These are phyloP conservation scores for Morone chrysops DNA, from an alignment of 2,113 vertebrate species.

Conservation along the genomic window DNA sequence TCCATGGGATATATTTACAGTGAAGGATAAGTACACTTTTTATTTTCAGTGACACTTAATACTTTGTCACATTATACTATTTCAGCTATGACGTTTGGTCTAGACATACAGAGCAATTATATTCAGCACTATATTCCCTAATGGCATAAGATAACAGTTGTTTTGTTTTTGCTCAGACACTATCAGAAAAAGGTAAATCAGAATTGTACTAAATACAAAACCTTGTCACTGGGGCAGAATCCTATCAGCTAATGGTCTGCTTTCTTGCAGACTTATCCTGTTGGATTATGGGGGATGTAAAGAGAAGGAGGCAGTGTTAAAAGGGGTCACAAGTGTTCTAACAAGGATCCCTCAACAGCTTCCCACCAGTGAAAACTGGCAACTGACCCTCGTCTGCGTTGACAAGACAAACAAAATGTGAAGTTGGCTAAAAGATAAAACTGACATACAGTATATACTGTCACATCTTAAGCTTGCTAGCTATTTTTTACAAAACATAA, in stretches of 20 bases:
- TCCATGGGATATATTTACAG: slow-evolving; percentile 21
- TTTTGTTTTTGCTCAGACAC: not conserved
- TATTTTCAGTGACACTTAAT: slow-evolving; percentile 4
- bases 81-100: not conserved
- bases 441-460: too few relatives aligned
- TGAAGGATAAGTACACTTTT: not conserved
- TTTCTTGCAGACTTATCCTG: not conserved
- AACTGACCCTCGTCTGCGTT: too few relatives aligned
- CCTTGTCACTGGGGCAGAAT: too few relatives aligned
- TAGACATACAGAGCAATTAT: not conserved
- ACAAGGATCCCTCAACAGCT: not conserved
- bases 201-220: not conserved
- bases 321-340: not conserved
- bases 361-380: not conserved
- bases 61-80: not conserved
- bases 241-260: not conserved
- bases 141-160: not conserved
- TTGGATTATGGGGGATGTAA: not conserved
- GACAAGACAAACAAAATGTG: too few relatives aligned
- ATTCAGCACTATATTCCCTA: not conserved
- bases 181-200: not conserved
- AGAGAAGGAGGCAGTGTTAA: not conserved
- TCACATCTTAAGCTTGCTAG: too few relatives aligned
- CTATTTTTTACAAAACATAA: too few relatives aligned
- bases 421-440: too few relatives aligned